phyloP scores from a whole-genome alignment of 2,113 vertebrate species.

The Microtus richardsoni region DNA sequence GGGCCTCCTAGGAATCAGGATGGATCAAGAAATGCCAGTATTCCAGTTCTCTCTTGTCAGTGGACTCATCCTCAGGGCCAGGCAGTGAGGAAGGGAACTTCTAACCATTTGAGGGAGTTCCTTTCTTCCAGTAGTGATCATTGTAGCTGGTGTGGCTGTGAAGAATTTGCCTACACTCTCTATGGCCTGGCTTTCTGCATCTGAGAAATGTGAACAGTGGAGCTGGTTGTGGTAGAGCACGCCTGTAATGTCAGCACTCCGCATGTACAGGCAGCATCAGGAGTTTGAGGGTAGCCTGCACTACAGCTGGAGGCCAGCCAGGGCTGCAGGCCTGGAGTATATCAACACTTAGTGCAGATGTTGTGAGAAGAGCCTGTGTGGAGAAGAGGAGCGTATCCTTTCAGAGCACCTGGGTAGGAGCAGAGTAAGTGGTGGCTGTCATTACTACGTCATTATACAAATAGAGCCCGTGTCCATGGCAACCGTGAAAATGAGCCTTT shows the following conservation, averaged over 20 bases:
- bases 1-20: conserved; percentile 64
- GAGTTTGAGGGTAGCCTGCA: background rate
- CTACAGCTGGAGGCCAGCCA: background rate
- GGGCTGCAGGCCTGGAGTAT: background rate
- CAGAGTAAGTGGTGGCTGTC: conserved; percentile 4
- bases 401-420: background rate
- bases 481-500: background rate
- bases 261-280: background rate
- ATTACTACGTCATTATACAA: background rate
- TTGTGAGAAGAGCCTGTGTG: background rate
- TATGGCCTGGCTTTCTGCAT: conserved; percentile 53
- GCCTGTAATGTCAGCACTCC: background rate
- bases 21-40: conserved; percentile 31
- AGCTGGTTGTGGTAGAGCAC: background rate
- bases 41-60: conserved; percentile 17
- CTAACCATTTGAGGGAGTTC: background rate
- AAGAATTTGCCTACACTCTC: conserved; percentile 61
- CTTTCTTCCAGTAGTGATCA: background rate
- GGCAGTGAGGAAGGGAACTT: conserved; percentile 15
- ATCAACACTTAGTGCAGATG: conserved; percentile 24
- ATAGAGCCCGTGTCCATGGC: background rate
- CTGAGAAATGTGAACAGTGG: conserved; percentile 19
- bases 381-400: background rate
- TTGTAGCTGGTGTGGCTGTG: conserved; percentile 55
- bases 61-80: background rate